Evolutionary conservation across 2,888 invertebrate genomes (phyloP).

Genomic region (Drosophila ochracea): DNA sequence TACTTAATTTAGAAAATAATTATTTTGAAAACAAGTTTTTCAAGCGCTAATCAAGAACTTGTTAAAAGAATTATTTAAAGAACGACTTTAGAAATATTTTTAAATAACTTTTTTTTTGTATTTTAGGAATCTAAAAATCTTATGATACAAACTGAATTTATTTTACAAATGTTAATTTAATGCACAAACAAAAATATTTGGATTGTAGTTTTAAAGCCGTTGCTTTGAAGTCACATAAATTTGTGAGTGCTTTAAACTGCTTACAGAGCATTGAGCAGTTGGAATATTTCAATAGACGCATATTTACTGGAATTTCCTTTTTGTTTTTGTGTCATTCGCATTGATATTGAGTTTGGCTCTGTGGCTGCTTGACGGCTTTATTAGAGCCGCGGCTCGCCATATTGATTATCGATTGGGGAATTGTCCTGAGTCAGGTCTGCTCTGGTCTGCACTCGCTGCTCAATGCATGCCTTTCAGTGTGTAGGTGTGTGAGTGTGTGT

Average conservation of each 20-base stretch:
- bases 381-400: slow-evolving; percentile 78
- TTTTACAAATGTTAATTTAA: not conserved
- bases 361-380: slow-evolving; percentile 70
- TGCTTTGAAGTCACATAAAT: not conserved
- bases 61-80: not conserved
- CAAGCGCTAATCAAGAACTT: not conserved
- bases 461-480: slow-evolving; percentile 1
- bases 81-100: not conserved
- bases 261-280: not conserved
- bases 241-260: not conserved
- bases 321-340: slow-evolving; percentile 37
- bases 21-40: not conserved
- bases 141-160: not conserved
- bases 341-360: slow-evolving; percentile 28
- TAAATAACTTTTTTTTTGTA: not conserved
- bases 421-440: slow-evolving; percentile 54
- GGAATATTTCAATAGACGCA: not conserved
- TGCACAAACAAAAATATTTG: not conserved
- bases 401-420: slow-evolving; percentile 85
- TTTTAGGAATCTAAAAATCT: not conserved
- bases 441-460: slow-evolving; percentile 4
- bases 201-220: not conserved
- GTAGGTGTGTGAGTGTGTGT: slow-evolving; percentile 10
- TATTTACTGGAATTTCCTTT: not conserved
- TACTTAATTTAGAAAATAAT: not conserved